Percentiles rank a stretch among this genome's conserved stretches.
These are phyloP conservation scores for Sphenopsis melanotis DNA, from an alignment of 2,797 vertebrate genomes.

Conservation along the genomic window DNA sequence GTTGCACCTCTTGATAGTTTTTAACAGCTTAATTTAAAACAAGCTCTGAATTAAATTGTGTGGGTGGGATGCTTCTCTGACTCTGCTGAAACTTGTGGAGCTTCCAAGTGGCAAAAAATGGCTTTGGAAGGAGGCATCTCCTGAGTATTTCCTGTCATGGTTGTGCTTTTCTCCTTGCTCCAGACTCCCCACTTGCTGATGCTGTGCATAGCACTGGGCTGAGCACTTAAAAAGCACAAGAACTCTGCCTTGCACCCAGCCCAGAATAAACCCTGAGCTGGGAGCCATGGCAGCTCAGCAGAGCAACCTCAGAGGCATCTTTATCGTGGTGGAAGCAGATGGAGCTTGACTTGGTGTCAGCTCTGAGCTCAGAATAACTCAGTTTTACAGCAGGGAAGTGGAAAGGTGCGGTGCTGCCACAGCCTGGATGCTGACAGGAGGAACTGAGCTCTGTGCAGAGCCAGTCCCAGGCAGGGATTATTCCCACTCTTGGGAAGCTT, in stretches of 20 bases:
- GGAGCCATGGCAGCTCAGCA: not conserved
- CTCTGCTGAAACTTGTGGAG: not conserved
- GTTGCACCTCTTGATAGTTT: not conserved
- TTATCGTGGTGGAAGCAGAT: not conserved
- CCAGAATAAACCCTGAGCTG: not conserved
- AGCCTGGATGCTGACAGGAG: not conserved
- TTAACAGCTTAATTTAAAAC: not conserved
- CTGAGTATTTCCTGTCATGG: not conserved
- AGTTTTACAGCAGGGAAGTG: not conserved
- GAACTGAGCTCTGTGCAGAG: not conserved
- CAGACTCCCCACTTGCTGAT: not conserved
- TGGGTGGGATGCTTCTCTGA: not conserved
- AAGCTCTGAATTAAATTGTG: not conserved
- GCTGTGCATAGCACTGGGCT: not conserved
- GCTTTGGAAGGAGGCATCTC: not conserved
- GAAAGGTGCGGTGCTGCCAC: not conserved
- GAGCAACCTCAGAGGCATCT: not conserved
- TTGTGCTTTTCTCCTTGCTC: not conserved
- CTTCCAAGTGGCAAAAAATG: not conserved
- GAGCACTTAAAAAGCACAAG: not conserved
- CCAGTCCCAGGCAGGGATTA: not conserved
- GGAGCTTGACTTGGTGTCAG: slow-evolving; percentile 3
- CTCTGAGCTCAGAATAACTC: slow-evolving; percentile 2
- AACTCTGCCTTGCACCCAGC: not conserved
- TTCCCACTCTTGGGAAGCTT: not conserved